phyloP scores from a whole-genome alignment of 2,888 invertebrate species.

The Eretmocerus hayati region DNA sequence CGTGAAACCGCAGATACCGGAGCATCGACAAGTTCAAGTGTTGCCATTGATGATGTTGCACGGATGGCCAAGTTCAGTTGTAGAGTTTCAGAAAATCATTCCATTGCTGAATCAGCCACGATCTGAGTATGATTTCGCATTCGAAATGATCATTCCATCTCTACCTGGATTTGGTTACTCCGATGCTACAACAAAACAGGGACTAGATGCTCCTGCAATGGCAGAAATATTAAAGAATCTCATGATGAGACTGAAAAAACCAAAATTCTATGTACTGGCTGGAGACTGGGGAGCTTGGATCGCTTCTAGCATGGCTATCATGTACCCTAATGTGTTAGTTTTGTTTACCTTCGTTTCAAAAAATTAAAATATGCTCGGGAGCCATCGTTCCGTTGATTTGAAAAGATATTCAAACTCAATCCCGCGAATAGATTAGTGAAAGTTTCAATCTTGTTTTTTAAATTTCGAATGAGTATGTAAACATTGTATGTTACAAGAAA shows the following conservation, averaged over 20 bases:
- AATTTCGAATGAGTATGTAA: too few relatives aligned
- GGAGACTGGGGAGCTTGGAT: constrained; percentile 77
- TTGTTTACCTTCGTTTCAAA: neutral
- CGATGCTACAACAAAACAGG: constrained; percentile 54
- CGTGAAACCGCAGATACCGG: constrained; percentile 50
- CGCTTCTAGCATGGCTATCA: constrained; percentile 54
- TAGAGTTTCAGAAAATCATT: constrained; percentile 75
- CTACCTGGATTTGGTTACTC: constrained; percentile 48
- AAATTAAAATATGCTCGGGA: neutral
- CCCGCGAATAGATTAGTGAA: too few relatives aligned
- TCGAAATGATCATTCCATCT: constrained; percentile 55
- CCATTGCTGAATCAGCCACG: constrained; percentile 51
- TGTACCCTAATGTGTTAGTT: constrained; percentile 62
- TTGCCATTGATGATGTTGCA: constrained; percentile 60
- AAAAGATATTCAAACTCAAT: too few relatives aligned
- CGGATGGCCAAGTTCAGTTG: constrained; percentile 85
- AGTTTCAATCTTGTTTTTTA: too few relatives aligned
- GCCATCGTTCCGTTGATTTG: neutral
- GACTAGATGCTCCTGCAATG: constrained; percentile 53
- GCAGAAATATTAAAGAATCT: constrained; percentile 58
- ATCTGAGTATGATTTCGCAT: constrained; percentile 56
- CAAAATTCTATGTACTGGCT: constrained; percentile 64
- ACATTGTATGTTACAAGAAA: too few relatives aligned
- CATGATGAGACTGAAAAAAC: constrained; percentile 62
- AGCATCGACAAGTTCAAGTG: constrained; percentile 50